Evolutionary conservation across 64 coral and sea anemone species (phyloP), one percentile per base, ranked within the genome.

Genomic region (Porites lutea): DNA sequence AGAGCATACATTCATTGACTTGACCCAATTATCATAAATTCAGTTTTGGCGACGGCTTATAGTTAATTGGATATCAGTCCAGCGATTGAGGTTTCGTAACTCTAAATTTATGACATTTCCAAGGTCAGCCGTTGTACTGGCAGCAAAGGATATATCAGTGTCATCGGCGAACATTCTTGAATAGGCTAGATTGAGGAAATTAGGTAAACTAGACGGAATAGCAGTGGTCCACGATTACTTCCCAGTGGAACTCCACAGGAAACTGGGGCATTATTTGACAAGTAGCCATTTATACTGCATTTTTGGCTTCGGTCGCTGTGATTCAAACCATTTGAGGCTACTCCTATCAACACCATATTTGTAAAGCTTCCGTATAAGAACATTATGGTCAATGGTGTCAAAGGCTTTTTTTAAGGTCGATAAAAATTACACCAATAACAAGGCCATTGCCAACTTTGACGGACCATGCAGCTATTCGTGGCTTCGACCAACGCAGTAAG

Each of bases 401-500:
- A 79, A 1, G 76, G 76, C 76, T 47, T 79, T 79, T 37, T 79
- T 79, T 79, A 21, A 79, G 76, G 51, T 79, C 76, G 54, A 79
- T 79, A 20, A 53, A 79, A 48, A 79, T 47, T 59, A 50, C 76
- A 53, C 48, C 76, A 47, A 50, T 79, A 47, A 79, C 48, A 79
- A 79, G 48, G 18, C 48, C 76, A 47, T 79, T 79, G 54, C 8
- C 48, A 48, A 79, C 63, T 8, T 88, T 88, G 13, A 88, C 69
- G 9, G 48, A 74, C 86, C 86, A 37, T 37, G 27, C 27, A 76
- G 44, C 13, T 55, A 20, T 88, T 74, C 48, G 86, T 74, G 48
- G 86, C 11, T 45, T 88, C 86, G 2, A 88, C 9, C 52, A 88
- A n/a, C 11, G 86, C 52, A 58, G 86, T 88, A 74, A 88, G 44